Percentiles rank a stretch among this genome's conserved stretches.
These are phyloP conservation scores for Labroides dimidiatus DNA, from an alignment of 2,797 vertebrate species.

Conservation along the genomic window DNA sequence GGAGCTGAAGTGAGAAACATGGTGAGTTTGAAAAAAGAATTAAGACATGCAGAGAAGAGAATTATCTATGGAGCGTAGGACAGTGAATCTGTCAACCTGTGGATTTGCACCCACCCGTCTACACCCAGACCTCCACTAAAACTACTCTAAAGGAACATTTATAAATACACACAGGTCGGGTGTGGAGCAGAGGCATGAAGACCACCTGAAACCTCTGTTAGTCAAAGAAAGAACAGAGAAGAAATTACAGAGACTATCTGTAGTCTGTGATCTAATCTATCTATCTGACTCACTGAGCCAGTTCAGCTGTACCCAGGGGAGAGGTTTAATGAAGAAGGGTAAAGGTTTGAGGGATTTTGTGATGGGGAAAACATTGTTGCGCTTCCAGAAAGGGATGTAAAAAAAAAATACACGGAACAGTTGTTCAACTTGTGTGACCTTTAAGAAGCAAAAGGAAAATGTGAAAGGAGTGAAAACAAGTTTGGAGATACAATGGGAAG, in stretches of 20 bases:
- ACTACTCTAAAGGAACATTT: constrained; percentile 38
- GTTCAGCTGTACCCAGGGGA: constrained; percentile 18
- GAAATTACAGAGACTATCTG: constrained; percentile 31
- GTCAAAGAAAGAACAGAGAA: constrained; percentile 21
- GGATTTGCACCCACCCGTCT: constrained; percentile 48
- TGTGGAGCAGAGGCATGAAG: constrained; percentile 42
- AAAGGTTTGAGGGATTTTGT: constrained; percentile 13
- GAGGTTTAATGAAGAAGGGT: constrained; percentile 22
- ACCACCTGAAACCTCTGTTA: constrained; percentile 48
- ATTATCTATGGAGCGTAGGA: constrained; percentile 37
- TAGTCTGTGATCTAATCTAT: too few relatives aligned
- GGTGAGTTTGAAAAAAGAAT: constrained; percentile 12
- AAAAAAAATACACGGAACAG: constrained; percentile 5
- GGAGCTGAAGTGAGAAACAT: background rate
- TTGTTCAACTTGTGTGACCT: background rate
- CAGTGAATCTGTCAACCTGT: constrained; percentile 57
- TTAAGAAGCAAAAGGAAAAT: constrained; percentile 6
- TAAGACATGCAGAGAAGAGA: constrained; percentile 34
- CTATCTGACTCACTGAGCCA: constrained; percentile 39
- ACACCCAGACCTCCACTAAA: constrained; percentile 41
- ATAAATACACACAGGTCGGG: constrained; percentile 49
- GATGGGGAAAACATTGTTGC: constrained; percentile 21
- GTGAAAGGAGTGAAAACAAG: background rate
- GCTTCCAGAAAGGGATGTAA: constrained; percentile 26
- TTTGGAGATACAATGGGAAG: constrained; percentile 16